Evolutionary conservation across 2,888 invertebrate species (phyloP), one percentile per base, ranked within the genome.

Genomic region (Boloria euphrosyne): DNA sequence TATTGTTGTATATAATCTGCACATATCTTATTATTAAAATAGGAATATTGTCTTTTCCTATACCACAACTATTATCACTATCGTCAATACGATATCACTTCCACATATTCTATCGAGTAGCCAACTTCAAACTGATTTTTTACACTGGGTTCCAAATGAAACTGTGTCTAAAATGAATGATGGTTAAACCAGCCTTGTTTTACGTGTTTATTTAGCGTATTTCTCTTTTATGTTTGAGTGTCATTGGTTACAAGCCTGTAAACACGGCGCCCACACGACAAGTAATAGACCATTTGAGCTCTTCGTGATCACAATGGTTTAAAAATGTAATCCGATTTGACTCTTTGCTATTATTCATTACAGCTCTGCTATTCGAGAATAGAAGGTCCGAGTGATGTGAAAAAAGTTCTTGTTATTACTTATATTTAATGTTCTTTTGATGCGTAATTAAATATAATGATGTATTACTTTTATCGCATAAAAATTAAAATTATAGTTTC

Each of bases 151-250:
- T 63, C 50, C 52, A 60, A 59, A 66, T 58, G 55, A 65, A 65
- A 68, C 62, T 52, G 51, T 55, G 59, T 57, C 52, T 44, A 60
- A 47, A 63, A 69, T 63, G 69, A 69, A 50, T 68, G 66, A 71
- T 62, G 62, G 53, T 44, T 62, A 62, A 57, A 59, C 52, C 62
- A 66, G 64, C 70, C 66, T 68, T 58, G 68, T 17, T 50, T 52
- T 66, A 62, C 62, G 22, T 58, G 68, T 70, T 67, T 67, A 67
- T 70, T 62, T 70, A 38, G n/a, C 57, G 46, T 62, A 61, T 68
- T 58, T 43, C 62, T 66, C 58, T 71, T 67, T 69, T 59, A 68
- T 66, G 67, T 70, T 60, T 58, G 58, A 58, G 49, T 71, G 64
- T 67, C 67, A 64, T 67, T 62, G 65, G 52, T 59, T 47, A 65